Evolutionary conservation across 2,888 invertebrate species (phyloP), one percentile per base, ranked within the genome.

Genomic region (Bruchidius siliquastri): DNA sequence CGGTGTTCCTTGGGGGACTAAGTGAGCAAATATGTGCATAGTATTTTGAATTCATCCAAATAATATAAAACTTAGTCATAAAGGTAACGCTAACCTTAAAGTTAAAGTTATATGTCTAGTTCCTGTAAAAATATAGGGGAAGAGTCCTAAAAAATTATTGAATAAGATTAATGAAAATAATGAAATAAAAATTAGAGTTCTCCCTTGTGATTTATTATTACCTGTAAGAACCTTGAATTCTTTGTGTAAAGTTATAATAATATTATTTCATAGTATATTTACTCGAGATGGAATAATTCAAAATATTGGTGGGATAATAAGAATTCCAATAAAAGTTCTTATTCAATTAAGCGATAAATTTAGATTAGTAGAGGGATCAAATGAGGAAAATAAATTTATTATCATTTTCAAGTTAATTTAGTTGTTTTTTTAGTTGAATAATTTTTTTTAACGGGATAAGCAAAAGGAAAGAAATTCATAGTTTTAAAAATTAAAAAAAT

Each of bases 51-150:
- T 84, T 90, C 91, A 91, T 6, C 91, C 91, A 85, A 87, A 91
- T 76, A 92, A 75, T 89, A 92, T 92, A 85, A 92, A 90, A 77
- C 87, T 87, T 83, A 92, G 77, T 90, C 92, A 93, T 84, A 92
- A 78, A 0, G 91, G 90, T 77, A 93, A 72, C 0, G 91, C 89
- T 82, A 92, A 80, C 0, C 88, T 81, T 83, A 93, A 77, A 0
- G 75, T 90, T 81, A 92, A 79, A 10, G 85, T 85, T 87, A 92
- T 82, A 84, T 93, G 92, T 0, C 91, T 91, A 76, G 92, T 90
- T 79, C 89, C 88, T 32, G 91, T 92, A 86, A 93, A 93, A 87
- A 92, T 90, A 87, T 92, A 93, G 0, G 93, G 91, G 1, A 92
- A 90, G 87, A 93, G 83, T 0, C 92, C 91, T 88, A 92, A 83